Base-by-base conservation (phyloP, 2,113 vertebrate species). In the Heloderma charlesbogerti region DNA sequence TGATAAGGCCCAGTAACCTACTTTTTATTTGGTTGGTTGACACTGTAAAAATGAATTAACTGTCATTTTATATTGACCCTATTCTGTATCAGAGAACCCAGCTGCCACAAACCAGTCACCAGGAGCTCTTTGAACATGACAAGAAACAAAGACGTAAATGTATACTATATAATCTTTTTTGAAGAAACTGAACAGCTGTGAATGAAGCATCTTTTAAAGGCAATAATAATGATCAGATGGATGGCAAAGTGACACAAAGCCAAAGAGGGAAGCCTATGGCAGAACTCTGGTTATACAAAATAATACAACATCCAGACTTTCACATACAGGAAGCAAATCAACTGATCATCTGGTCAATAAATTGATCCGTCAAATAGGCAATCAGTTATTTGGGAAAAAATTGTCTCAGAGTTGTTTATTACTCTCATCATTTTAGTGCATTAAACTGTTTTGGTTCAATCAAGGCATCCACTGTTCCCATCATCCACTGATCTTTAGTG, bases 1-100 rank as follows among this genome's bases (percentile, higher is more conserved):
- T 66, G 82, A 88, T 25, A 84, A 94, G 90, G 45, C 88, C 85
- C 72, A 91, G 71, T 88, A 89, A 96, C 91, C 93, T 94, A 89
- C 66, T 71, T 93, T 88, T 71, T 89, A 63, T 88, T 82, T 91
- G 57, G 60, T 5, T 87, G 79, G 60, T 69, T 89, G 94, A 87
- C 5, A 66, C 31, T 66, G 69, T 96, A 94, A 94, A 85, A 82
- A 91, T 81, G 15, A 8, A 85, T 90, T n/a, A 91, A 45, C 54
- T 60, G 37, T 93, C 94, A 94, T 72, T 37, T 63, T 57, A 93
- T 75, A 48, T 51, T 74, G 90, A 91, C 85, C 80, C 34, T 51
- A 25, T 16, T 48, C 31, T 66, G 84, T 71, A 82, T 63, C 51
- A 43, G 60, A 90, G 31, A 86, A 90, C 92, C 91, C 83, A 91